A percentile compares a stretch with the other conserved stretches of the same genome.
These are phyloP conservation scores for Tricholauxania praeusta DNA, from an alignment of 2,888 invertebrate species.

Conservation along the genomic window DNA sequence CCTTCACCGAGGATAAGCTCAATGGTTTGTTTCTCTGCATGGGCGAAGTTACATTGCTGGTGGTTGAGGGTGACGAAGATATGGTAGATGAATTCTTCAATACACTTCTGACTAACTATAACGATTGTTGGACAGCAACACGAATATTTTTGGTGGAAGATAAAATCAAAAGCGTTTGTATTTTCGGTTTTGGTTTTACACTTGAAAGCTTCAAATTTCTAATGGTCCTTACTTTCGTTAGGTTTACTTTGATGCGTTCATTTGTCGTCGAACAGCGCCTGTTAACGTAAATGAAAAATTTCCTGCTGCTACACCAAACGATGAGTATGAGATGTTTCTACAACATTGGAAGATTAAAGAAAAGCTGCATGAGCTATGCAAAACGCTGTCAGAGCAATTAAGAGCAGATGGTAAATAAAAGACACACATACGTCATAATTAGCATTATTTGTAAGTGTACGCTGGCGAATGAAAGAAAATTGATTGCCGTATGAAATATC, in stretches of 20 bases:
- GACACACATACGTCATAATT: too few relatives aligned
- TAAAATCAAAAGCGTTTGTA: slow-evolving; percentile 51
- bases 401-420: not conserved
- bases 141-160: slow-evolving; percentile 58
- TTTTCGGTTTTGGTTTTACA: not conserved
- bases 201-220: too few relatives aligned
- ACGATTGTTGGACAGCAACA: slow-evolving; percentile 49
- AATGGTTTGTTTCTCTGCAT: slow-evolving; percentile 56
- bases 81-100: slow-evolving; percentile 54
- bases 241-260: slow-evolving; percentile 53
- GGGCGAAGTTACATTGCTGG: slow-evolving; percentile 54
- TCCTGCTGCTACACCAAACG: slow-evolving; percentile 57
- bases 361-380: slow-evolving; percentile 50
- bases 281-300: slow-evolving; percentile 59
- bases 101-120: slow-evolving; percentile 41
- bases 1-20: slow-evolving; percentile 53
- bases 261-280: slow-evolving; percentile 50
- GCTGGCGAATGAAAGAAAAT: too few relatives aligned
- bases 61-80: slow-evolving; percentile 60
- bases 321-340: slow-evolving; percentile 55
- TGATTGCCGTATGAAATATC: too few relatives aligned
- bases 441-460: too few relatives aligned
- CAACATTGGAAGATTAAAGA: slow-evolving; percentile 57
- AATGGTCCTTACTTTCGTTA: slow-evolving; percentile 31
- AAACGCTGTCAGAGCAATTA: not conserved